Evolutionary conservation across 2,797 vertebrate genomes (phyloP), one percentile per base, ranked within the genome.

Genomic region (Platyrinchus mystaceus): DNA sequence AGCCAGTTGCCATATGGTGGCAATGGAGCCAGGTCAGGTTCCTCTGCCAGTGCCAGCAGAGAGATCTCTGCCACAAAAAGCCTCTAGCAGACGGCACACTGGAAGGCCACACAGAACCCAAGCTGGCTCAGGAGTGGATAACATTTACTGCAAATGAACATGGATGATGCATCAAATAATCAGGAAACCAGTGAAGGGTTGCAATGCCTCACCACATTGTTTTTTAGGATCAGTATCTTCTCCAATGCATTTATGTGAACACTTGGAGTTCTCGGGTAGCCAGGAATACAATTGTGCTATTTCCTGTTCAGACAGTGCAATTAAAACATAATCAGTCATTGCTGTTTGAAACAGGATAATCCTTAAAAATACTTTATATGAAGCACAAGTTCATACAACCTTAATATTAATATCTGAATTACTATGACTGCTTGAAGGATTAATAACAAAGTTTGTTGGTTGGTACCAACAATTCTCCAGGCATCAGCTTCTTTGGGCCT

Each of bases 11-110:
- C 69, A 34, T 78, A 73, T 75, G 93, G 87, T 66, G n/a, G 55
- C 59, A 23, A 15, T 76, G 80, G 80, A 86, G 55, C 55, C 44
- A 64, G 70, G 70, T 63, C 77, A 95, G 83, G 70, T n/a, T 78
- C 52, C 67, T 47, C 86, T 79, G 47, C 63, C 67, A 60, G 5
- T 14, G 70, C 63, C 73, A 86, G 70, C 8, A 52, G 73, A 82
- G 66, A 86, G 32, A 39, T n/a, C 24, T 53, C 58, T 44, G 47
- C 59, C 50, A 39, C n/a, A 19, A 41, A 90, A 78, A 79, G 44
- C 12, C 66, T 63, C 60, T 36, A 69, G 75, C 90, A 91, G 69
- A 55, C 10, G 16, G 74, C 62, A 71, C 30, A 37, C 41, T 23
- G 8, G 0, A 44, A 75, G 67, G 27, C 43, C 1, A 0, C 76